Base-by-base conservation (phyloP, 2,888 invertebrate species). In the Monopis laevigella region DNA sequence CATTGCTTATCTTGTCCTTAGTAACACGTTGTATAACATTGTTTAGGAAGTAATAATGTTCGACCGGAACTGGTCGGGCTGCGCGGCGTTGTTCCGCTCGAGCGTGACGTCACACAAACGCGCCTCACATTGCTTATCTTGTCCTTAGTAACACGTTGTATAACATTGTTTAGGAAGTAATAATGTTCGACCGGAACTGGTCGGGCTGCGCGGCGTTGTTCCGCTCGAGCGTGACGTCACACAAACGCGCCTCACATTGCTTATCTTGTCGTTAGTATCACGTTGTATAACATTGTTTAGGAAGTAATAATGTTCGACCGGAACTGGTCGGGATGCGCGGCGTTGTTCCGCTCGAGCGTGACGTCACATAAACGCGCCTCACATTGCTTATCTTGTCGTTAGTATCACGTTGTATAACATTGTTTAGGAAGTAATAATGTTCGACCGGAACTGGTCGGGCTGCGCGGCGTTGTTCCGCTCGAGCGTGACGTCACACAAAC, bases 61-160 rank as follows among this genome's bases (percentile, higher is more conserved):
- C n/a, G n/a, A n/a, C n/a, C n/a, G n/a, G n/a, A n/a, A n/a, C n/a
- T n/a, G n/a, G n/a, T n/a, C n/a, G n/a, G n/a, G n/a, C n/a, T n/a
- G 63, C 63, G 50, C 49, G 43, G 45, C 48, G 40, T 47, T 59
- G n/a, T n/a, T n/a, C 46, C 59, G 71, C 3, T 27, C 45, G 39
- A 29, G 46, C 19, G 88, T 0, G 90, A 91, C 56, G 75, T 92
- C 14, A 70, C 91, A 28, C 90, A 91, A 53, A 85, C 83, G 1
- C 87, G 90, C 53, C 86, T 90, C 61, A 55, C 70, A 2, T 64
- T 89, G 46, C 68, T 91, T n/a, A n/a, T n/a, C 24, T 24, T 10
- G 10, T 7, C 24, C 6, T 7, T 24, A 7, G 24, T 24, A 10
- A 7, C 24, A 24, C 10, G 6, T 6, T 24, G 24, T 24, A 24